A percentile compares a stretch with the other conserved stretches of the same genome.
These are phyloP conservation scores for Sarcophilus harrisii DNA, from an alignment of 2,797 vertebrate species.

Conservation along the genomic window DNA sequence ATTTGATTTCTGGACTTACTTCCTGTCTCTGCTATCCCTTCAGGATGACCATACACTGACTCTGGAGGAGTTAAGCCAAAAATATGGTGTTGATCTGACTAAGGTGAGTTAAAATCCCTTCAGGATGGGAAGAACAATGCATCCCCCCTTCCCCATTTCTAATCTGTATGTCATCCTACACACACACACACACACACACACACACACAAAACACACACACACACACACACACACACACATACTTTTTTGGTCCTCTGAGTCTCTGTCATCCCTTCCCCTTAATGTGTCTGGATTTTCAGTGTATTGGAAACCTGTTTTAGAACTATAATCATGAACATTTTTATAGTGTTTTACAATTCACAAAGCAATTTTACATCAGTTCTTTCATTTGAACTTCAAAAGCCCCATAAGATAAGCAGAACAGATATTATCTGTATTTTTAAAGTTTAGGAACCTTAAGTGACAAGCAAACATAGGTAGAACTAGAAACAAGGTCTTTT, in stretches of 20 bases:
- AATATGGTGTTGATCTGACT: constrained; percentile 90
- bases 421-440: background rate
- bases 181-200: background rate
- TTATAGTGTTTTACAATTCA: background rate
- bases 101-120: constrained; percentile 83
- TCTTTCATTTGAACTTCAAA: background rate
- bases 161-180: background rate
- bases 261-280: background rate
- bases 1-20: background rate
- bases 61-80: constrained; percentile 90
- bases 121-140: background rate
- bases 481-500: background rate
- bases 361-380: background rate
- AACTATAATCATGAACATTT: background rate
- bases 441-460: background rate
- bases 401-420: background rate
- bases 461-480: background rate
- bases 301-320: background rate
- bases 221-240: background rate
- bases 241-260: background rate
- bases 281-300: background rate
- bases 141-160: background rate
- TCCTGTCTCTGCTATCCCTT: constrained; percentile 33
- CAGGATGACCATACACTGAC: constrained; percentile 94
- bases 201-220: background rate